Evolutionary conservation across 2,113 vertebrate species (phyloP).

Genomic region (Dasyurus viverrinus): DNA sequence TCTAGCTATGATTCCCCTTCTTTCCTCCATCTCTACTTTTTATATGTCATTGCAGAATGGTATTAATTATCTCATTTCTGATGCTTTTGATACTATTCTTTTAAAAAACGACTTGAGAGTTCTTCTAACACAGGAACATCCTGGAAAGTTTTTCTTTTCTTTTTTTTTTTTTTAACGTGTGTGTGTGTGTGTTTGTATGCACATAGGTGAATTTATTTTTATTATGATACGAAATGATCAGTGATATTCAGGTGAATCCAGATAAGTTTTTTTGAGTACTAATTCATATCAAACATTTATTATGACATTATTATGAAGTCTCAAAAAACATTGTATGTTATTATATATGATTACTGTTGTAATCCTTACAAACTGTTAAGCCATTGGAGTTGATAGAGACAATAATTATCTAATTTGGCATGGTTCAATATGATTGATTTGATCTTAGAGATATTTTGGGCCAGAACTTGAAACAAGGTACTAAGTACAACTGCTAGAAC

Average conservation of each 20-base stretch:
- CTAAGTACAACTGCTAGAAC: too few relatives aligned
- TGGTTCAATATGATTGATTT: too few relatives aligned
- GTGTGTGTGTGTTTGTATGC: not conserved
- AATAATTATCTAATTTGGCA: too few relatives aligned
- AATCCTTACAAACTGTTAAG: too few relatives aligned
- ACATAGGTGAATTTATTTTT: not conserved
- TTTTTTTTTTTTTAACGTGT: not conserved
- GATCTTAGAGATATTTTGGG: too few relatives aligned
- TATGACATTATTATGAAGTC: constrained; percentile 33
- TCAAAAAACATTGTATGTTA: constrained; percentile 7
- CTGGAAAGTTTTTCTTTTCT: not conserved
- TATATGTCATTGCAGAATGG: not conserved
- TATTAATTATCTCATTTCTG: constrained; percentile 12
- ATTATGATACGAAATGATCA: constrained; percentile 26
- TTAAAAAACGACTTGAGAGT: constrained; percentile 9
- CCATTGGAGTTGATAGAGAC: too few relatives aligned
- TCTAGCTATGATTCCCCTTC: not conserved
- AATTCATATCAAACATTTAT: constrained; percentile 46
- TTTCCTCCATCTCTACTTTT: not conserved
- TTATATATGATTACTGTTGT: constrained; percentile 45
- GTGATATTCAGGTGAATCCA: constrained; percentile 3
- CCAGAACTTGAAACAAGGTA: too few relatives aligned
- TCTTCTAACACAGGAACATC: not conserved
- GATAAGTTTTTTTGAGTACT: constrained; percentile 22
- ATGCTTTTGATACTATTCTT: constrained; percentile 29